These are phyloP conservation scores for Malurus cyaneus DNA, from an alignment of 2,113 vertebrate genomes.

Conservation along the genomic window DNA sequence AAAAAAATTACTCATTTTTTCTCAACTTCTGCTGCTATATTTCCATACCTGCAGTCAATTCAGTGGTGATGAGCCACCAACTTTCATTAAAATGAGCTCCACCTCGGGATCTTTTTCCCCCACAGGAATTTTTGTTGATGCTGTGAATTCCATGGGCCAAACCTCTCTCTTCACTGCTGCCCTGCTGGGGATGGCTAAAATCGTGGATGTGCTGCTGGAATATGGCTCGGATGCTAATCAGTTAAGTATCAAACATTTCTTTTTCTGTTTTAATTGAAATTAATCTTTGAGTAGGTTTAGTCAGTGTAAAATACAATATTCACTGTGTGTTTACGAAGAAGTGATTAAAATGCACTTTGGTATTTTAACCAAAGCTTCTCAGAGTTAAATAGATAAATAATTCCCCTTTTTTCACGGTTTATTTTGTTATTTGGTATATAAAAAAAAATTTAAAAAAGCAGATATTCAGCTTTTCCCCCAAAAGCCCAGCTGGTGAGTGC, in stretches of 20 bases:
- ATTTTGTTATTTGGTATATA: background rate
- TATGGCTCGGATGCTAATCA: conserved; percentile 83
- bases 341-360: rapidly evolving
- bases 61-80: too few relatives aligned
- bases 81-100: too few relatives aligned
- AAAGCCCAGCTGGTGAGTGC: background rate
- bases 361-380: background rate
- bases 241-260: conserved; percentile 66
- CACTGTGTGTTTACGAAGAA: background rate
- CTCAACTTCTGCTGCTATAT: rapidly evolving
- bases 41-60: rapidly evolving
- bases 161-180: conserved; percentile 81
- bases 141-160: conserved; percentile 81
- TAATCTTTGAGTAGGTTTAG: rapidly evolving
- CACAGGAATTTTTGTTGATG: conserved; percentile 77
- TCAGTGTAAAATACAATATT: background rate
- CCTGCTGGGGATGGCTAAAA: conserved; percentile 75
- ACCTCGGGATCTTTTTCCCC: background rate
- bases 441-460: too few relatives aligned
- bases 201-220: conserved; percentile 79
- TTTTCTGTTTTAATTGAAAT: background rate
- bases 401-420: rapidly evolving
- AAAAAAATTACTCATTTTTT: background rate
- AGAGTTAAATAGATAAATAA: background rate
- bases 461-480: background rate